Base-by-base conservation (phyloP, 2,888 invertebrate species). In the Acrobasis repandana region DNA sequence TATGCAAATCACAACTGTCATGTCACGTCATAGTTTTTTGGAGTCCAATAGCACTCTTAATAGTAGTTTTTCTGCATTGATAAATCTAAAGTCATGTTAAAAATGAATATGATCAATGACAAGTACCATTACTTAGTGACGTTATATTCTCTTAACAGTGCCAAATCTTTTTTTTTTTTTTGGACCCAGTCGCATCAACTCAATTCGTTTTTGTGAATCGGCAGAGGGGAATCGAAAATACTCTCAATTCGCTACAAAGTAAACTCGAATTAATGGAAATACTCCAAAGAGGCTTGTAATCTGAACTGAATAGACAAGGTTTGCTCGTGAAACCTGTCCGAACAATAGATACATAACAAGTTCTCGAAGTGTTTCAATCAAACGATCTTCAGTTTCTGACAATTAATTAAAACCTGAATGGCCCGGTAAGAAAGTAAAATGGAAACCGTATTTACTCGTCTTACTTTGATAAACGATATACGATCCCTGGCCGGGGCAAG, bases 351-450 rank as follows among this genome's bases (percentile, higher is more conserved):
- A 80, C 80, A 82, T 79, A 78, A 83, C 82, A 86, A 86, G 78
- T 86, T 83, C 71, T 73, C 72, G 71, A 80, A 85, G 79, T 79
- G 83, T 81, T 86, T 85, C 83, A 83, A 84, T 86, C 81, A 83
- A 85, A 82, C 76, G 74, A 65, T 76, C 73, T 79, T 63, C 66
- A 77, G 77, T 79, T 77, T 77, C 79, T 82, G 82, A 84, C 86
- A 86, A 87, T 87, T 86, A 86, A 87, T 86, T 86, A 86, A 80
- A 85, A 82, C 73, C 76, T 77, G 80, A 85, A 85, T 83, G 72
- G 78, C 70, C 79, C 74, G 79, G 73, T 74, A 70, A 70, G 74
- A 74, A 74, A 78, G 76, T 75, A 82, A 77, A 79, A 79, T 78
- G 75, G 75, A 75, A 58, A 74, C 74, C 66, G 75, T 83, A 82